phyloP scores from a whole-genome alignment of 2,113 vertebrate species.

The Dascyllus trimaculatus region DNA sequence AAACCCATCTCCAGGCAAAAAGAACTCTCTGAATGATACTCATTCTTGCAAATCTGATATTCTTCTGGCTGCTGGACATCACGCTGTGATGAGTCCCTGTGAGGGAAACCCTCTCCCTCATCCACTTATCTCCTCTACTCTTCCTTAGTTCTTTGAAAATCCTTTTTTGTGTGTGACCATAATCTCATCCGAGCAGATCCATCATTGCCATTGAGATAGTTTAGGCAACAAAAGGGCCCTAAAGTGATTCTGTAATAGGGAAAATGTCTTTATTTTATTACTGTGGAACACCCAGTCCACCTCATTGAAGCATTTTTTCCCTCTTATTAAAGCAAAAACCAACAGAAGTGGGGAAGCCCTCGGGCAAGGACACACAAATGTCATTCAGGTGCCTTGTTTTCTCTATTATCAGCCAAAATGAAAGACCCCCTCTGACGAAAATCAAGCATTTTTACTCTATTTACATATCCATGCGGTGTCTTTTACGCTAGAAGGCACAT shows the following conservation, averaged over 20 bases:
- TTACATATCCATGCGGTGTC: too few relatives aligned
- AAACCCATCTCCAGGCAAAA: conserved; percentile 48
- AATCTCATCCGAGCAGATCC: conserved; percentile 43
- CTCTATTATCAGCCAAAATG: neutral
- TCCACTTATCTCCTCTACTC: conserved; percentile 49
- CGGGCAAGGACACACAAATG: neutral
- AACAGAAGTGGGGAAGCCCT: neutral
- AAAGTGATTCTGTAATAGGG: conserved; percentile 21
- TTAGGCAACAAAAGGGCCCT: conserved; percentile 19
- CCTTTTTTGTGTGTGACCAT: conserved; percentile 44
- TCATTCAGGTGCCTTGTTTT: neutral
- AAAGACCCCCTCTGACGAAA: too few relatives aligned
- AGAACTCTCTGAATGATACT: conserved; percentile 56
- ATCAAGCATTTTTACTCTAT: too few relatives aligned
- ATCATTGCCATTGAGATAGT: conserved; percentile 26
- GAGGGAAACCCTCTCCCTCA: conserved; percentile 25
- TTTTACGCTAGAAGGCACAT: too few relatives aligned
- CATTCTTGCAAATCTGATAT: conserved; percentile 52
- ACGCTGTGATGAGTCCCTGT: conserved; percentile 27
- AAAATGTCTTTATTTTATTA: neutral
- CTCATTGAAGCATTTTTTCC: neutral
- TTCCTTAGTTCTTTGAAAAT: conserved; percentile 57
- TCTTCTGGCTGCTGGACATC: conserved; percentile 49
- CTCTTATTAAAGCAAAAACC: neutral
- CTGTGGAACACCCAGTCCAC: neutral